phyloP scores from a whole-genome alignment of 1,140 invertebrate species.

The Rhynchophorus ferrugineus region DNA sequence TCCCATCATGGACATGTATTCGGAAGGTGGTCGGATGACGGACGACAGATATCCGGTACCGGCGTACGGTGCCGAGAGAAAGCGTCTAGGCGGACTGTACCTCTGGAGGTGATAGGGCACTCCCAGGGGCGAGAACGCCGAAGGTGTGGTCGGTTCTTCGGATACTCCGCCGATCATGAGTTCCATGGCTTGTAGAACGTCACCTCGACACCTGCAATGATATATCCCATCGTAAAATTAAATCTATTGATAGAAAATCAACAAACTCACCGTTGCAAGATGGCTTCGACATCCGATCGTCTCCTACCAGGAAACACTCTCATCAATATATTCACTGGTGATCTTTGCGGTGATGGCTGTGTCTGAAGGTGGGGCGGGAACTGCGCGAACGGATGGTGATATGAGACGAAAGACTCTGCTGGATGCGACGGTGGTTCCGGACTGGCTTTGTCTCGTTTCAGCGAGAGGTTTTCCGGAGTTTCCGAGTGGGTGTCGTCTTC shows the following conservation, averaged over 20 bases:
- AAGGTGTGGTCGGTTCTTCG: constrained; percentile 43
- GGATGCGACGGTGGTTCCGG: constrained; percentile 34
- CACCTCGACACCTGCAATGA: constrained; percentile 53
- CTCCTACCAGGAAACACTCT: constrained; percentile 79
- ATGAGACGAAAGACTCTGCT: constrained; percentile 38
- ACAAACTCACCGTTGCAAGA: constrained; percentile 59
- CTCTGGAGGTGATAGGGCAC: constrained; percentile 50
- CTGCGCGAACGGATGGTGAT: constrained; percentile 42
- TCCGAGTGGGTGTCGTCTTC: constrained; percentile 45
- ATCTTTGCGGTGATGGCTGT: constrained; percentile 45
- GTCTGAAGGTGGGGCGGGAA: constrained; percentile 43
- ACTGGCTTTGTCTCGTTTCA: constrained; percentile 43
- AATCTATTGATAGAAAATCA: background rate
- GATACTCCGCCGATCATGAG: constrained; percentile 61
- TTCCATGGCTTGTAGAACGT: constrained; percentile 86
- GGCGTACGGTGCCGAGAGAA: constrained; percentile 69
- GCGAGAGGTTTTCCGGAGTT: constrained; percentile 55
- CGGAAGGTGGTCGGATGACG: constrained; percentile 57
- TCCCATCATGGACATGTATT: constrained; percentile 34
- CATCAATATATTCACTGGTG: constrained; percentile 66
- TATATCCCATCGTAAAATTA: background rate
- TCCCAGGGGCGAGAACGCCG: constrained; percentile 67
- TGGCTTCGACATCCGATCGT: constrained; percentile 72
- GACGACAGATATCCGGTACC: constrained; percentile 73
- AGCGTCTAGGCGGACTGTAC: constrained; percentile 55